Base-by-base conservation (phyloP, 2,113 vertebrate species). In the Lipophrys pholis region DNA sequence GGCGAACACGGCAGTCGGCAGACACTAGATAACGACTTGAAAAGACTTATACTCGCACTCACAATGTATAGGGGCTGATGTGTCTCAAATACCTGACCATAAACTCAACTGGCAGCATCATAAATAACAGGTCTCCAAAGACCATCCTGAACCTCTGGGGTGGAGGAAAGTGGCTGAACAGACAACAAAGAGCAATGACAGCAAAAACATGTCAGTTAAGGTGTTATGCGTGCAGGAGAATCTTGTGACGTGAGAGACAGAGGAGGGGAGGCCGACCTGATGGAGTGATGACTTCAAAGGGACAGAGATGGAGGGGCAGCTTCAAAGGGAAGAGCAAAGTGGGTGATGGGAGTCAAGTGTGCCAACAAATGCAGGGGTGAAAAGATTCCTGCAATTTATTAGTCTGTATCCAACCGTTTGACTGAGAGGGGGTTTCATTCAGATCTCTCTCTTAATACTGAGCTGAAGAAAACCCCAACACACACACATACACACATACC, bases 311-410 rank as follows among this genome's bases (percentile, higher is more conserved):
- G 21, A 30, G 21, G n/a, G 7, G 16, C 43, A 9, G 12, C 50
- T 55, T 55, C 9, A 48, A 17, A 60, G 12, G 7, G 16, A 38
- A 9, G 12, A 60, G 8, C 43, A 40, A 67, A 57, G 40, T 30
- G 36, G 14, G 0, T 54, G 21, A 54, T 52, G n/a, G 8, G 8
- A 50, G 7, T 59, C 41, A 60, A 60, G 36, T 60, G 9, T 41
- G 15, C n/a, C 30, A 70, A 57, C 12, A 57, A 30, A 56, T 46
- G 50, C 38, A 21, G 60, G 38, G 50, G 55, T 38, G n/a, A 56
- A 56, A 40, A 10, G 36, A 21, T 16, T 49, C 11, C 52, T 38
- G 35, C 45, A 69, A 1, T 50, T 38, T 3, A 56, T 69, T 51
- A 36, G 5, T 41, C 6, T 62, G 6, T 35, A 11, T 59, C 8